These are phyloP conservation scores for Drosophila arawakana DNA, from an alignment of 1,140 invertebrate species.

Conservation along the genomic window DNA sequence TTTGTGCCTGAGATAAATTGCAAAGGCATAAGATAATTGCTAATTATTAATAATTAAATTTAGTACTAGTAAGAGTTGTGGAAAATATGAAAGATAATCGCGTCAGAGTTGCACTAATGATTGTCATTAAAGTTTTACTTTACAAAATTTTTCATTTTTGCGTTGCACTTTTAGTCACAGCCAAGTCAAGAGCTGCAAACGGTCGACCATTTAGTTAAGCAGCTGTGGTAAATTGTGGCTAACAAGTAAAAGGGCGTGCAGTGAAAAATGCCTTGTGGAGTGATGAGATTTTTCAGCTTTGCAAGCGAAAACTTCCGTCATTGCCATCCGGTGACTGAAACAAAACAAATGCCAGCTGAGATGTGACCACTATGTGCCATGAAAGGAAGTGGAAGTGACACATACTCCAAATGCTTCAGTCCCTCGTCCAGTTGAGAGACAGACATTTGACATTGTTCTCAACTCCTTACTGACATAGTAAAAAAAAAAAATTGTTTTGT, in stretches of 20 bases:
- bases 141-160: too few species aligned
- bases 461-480: constrained; percentile 74
- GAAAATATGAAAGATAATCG: constrained; percentile 55
- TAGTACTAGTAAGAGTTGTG: constrained; percentile 20
- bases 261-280: constrained; percentile 4
- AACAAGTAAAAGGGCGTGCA: constrained; percentile 39
- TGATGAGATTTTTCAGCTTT: constrained; percentile 20
- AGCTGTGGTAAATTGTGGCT: constrained; percentile 65
- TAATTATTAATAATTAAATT: constrained; percentile 81
- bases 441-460: constrained; percentile 55
- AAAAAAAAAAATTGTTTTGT: constrained; percentile 36
- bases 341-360: constrained; percentile 29
- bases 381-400: constrained; percentile 69
- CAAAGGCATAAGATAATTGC: constrained; percentile 59
- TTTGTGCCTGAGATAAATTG: constrained; percentile 58
- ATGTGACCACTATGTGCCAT: constrained; percentile 4
- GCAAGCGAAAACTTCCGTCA: constrained; percentile 67
- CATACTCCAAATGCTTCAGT: constrained; percentile 21
- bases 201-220: constrained; percentile 64
- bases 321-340: constrained; percentile 37
- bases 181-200: constrained; percentile 29
- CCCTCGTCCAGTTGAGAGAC: constrained; percentile 13
- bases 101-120: constrained; percentile 55
- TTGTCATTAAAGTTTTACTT: constrained; percentile 59
- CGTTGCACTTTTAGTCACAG: not conserved